Evolutionary conservation across 2,797 vertebrate species (phyloP), one percentile per base, ranked within the genome.

Genomic region (Chaetophractus vellerosus): DNA sequence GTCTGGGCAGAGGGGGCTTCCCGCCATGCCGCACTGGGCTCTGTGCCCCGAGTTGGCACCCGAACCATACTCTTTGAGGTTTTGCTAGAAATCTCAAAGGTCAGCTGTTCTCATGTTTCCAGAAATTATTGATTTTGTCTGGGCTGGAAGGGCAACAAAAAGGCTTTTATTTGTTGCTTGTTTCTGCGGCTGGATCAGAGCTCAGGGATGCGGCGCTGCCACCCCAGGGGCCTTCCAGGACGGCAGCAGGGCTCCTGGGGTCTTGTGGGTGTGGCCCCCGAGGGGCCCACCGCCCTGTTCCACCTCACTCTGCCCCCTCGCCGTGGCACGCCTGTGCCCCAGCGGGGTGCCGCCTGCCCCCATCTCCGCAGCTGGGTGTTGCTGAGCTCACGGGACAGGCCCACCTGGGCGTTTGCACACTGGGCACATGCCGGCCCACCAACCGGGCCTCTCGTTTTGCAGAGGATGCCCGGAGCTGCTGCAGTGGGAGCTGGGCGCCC

Each of bases 71-170:
- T 15, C 72, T 69, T 2, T 38, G 61, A 78, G 71, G 78, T 9
- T 86, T 93, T 94, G 89, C 94, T 95, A 76, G 94, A 95, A 94
- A 88, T 69, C 88, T 90, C 97, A 84, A 82, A 96, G 95, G 83
- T 96, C 94, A 94, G 87, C 83, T 76, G 71, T 36, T 81, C 96
- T 91, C 57, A 0, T 11, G n/a, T 81, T 96, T 91, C 94, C 61
- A 90, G 93, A 92, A 74, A 10, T 1, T 57, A 96, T 95, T 38
- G 96, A 96, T 96, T 72, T 50, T 68, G 76, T 94, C 96, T 93
- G 90, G 69, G 81, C 52, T 88, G 93, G 80, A 48, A 81, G 75
- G 38, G 41, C 31, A 63, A 66, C 91, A 52, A 18, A 41, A 74
- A 83, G 10, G 15, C 71, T 88, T 38, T 85, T n/a, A 52, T 9